Percentiles rank a stretch among this genome's conserved stretches.
Conservation (phyloP, 2,113 vertebrate genomes). For the Zosterops borbonicus region DNA sequence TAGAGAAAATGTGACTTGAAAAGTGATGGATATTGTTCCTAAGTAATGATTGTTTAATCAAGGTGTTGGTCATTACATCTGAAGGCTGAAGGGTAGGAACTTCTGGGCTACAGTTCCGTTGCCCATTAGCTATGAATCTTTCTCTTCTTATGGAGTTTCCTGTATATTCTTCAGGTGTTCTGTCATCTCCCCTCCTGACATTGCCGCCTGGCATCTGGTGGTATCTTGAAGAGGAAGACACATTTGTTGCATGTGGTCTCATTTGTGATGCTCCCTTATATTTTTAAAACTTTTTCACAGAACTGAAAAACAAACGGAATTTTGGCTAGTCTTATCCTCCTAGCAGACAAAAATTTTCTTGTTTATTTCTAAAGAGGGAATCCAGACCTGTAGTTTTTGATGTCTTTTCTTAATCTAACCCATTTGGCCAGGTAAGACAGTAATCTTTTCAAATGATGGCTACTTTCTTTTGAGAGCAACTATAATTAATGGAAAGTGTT, state of each 20-base stretch:
- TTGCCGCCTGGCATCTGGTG: accelerated
- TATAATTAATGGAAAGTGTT: neutral
- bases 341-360: neutral
- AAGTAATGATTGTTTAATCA: neutral
- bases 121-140: neutral
- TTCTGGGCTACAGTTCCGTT: neutral
- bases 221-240: neutral
- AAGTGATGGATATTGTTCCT: neutral
- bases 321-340: neutral
- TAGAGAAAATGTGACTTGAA: neutral
- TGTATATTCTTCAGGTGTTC: neutral
- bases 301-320: neutral
- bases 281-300: neutral
- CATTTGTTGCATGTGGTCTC: neutral
- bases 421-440: neutral
- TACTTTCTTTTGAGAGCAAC: neutral
- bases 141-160: neutral
- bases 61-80: neutral
- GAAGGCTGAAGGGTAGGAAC: neutral
- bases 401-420: neutral
- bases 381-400: neutral
- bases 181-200: neutral
- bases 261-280: neutral
- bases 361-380: neutral
- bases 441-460: neutral